Percentiles rank a stretch among this genome's conserved stretches.
These are phyloP conservation scores for Acleris cristana DNA, from an alignment of 2,888 invertebrate genomes.

Conservation along the genomic window DNA sequence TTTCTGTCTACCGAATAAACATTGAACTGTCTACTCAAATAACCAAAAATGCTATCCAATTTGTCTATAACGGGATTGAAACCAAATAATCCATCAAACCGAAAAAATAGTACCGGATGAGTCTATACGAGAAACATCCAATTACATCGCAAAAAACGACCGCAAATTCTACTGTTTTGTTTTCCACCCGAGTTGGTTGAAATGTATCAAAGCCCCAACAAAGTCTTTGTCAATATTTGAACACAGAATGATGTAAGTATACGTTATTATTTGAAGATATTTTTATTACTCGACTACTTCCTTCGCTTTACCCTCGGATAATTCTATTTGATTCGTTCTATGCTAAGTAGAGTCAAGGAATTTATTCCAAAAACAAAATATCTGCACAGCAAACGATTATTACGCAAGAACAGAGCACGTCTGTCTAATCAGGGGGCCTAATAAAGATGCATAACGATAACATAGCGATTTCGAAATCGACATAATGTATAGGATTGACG, in stretches of 20 bases:
- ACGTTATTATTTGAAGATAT: neutral
- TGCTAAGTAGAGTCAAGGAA: no score
- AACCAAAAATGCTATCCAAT: constrained; percentile 10
- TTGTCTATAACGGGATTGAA: constrained; percentile 21
- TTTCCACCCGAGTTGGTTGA: constrained; percentile 14
- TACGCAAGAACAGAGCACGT: no score
- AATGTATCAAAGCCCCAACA: constrained; percentile 2
- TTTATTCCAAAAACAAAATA: no score
- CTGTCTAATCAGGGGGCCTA: no score
- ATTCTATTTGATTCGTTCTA: no score
- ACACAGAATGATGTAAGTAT: neutral
- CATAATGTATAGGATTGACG: no score
- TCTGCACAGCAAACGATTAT: no score
- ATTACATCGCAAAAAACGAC: constrained; percentile 24
- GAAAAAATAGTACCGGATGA: constrained; percentile 6
- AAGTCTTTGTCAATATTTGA: constrained; percentile 11
- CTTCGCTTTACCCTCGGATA: no score
- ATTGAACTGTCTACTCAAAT: neutral
- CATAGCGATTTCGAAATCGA: no score
- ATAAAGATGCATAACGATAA: no score
- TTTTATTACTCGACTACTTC: neutral
- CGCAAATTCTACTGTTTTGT: constrained; percentile 13
- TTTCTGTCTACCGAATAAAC: neutral
- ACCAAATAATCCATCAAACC: constrained; percentile 16
- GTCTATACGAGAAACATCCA: constrained; percentile 23